Conservation (phyloP, 2,797 vertebrate genomes). For the Pangasius larnaudii region DNA sequence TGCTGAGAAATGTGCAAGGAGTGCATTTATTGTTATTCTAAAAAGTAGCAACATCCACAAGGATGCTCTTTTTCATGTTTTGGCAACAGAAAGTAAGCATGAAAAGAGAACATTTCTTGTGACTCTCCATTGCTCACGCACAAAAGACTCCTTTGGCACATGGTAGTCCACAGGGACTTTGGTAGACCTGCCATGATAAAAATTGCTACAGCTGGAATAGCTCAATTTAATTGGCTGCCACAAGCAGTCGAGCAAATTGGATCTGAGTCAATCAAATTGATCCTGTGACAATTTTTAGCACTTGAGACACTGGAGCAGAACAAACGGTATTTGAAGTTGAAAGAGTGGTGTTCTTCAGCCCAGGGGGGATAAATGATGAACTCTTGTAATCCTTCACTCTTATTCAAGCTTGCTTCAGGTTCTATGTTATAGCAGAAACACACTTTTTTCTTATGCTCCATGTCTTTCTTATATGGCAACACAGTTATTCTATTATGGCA, state of each 20-base stretch:
- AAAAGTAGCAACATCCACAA: conserved; percentile 2
- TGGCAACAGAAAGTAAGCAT: not conserved
- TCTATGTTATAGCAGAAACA: conserved; percentile 10
- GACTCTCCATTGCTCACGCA: conserved; percentile 20
- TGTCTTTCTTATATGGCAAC: conserved; percentile 14
- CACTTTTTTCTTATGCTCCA: not conserved
- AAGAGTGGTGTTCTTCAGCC: conserved; percentile 27
- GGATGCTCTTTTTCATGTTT: conserved; percentile 1
- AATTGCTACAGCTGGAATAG: conserved; percentile 54
- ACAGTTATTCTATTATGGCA: not conserved
- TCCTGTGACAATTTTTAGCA: conserved; percentile 53
- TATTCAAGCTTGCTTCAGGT: conserved; percentile 41
- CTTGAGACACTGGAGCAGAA: conserved; percentile 49
- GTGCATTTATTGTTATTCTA: not conserved
- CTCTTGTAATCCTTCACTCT: conserved; percentile 45
- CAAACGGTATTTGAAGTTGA: conserved; percentile 42
- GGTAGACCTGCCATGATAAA: conserved; percentile 53
- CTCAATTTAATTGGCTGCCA: conserved; percentile 67
- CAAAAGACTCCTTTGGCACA: conserved; percentile 17
- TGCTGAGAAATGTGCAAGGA: not conserved
- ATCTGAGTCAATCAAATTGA: conserved; percentile 61
- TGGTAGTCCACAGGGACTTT: conserved; percentile 39
- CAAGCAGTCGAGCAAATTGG: conserved; percentile 57
- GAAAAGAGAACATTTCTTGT: conserved; percentile 13
- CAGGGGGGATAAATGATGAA: conserved; percentile 40